These are phyloP conservation scores for Mesorhabditis sp. DNA, from an alignment of 2,888 invertebrate species.

Conservation along the genomic window DNA sequence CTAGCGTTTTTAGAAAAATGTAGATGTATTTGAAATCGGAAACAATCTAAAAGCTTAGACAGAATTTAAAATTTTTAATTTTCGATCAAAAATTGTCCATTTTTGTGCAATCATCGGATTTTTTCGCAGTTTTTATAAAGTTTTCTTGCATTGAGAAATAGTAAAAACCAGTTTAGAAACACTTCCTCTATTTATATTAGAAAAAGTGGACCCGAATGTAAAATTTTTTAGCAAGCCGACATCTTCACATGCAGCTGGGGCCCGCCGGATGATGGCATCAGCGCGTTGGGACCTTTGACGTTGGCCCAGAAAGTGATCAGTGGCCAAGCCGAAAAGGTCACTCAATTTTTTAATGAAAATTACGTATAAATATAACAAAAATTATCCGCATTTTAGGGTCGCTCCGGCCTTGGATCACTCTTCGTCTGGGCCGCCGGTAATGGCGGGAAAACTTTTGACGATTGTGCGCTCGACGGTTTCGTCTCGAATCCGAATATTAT, in stretches of 20 bases:
- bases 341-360: not conserved
- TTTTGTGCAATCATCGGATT: too few relatives aligned
- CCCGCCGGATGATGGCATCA: not conserved
- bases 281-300: not conserved
- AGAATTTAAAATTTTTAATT: too few relatives aligned
- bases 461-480: not conserved
- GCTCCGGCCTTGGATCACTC: not conserved
- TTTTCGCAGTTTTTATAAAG: too few relatives aligned
- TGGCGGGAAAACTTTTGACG: not conserved
- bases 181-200: too few relatives aligned
- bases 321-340: not conserved
- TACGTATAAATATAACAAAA: not conserved
- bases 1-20: too few relatives aligned
- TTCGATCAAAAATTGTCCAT: too few relatives aligned
- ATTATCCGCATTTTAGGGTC: not conserved
- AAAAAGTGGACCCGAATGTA: too few relatives aligned
- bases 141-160: too few relatives aligned
- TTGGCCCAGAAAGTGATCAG: not conserved
- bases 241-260: slow-evolving; percentile 6
- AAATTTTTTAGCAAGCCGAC: not conserved
- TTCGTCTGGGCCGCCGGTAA: not conserved
- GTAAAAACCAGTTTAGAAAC: too few relatives aligned
- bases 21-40: too few relatives aligned
- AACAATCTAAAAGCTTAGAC: too few relatives aligned
- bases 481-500: not conserved